These are phyloP conservation scores for Tragelaphus scriptus DNA, from an alignment of 2,113 vertebrate genomes.

Conservation along the genomic window DNA sequence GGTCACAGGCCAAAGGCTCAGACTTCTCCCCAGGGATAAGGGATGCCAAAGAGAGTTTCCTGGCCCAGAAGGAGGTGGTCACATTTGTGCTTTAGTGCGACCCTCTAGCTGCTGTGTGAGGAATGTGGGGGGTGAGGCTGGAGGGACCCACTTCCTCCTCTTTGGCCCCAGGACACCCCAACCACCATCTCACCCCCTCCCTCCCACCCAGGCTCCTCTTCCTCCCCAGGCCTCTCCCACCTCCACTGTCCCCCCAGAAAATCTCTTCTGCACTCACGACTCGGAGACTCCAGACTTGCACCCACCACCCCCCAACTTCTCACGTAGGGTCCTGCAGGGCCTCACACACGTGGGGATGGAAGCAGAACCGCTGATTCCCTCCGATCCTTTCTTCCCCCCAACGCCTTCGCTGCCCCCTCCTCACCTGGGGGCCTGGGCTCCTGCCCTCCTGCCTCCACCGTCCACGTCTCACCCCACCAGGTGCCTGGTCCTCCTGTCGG, in stretches of 20 bases:
- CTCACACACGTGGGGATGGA: neutral
- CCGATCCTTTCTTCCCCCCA: neutral
- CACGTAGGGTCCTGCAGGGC: neutral
- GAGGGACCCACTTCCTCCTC: neutral
- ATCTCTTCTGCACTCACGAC: neutral
- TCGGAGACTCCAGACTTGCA: neutral
- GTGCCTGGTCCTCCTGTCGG: no score
- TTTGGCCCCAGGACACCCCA: neutral
- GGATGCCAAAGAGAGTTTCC: neutral
- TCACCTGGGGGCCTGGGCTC: no score
- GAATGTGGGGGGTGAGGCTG: neutral
- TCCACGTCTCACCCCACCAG: no score
- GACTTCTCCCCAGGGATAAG: neutral
- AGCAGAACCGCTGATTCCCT: neutral
- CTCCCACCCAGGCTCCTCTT: neutral
- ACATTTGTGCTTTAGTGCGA: neutral
- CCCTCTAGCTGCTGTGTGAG: neutral
- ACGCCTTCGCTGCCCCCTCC: no score
- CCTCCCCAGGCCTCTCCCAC: neutral
- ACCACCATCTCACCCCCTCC: neutral
- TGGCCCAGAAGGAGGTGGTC: neutral
- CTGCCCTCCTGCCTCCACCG: no score
- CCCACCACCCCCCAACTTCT: neutral
- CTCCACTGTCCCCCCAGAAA: neutral
- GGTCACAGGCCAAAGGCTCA: neutral